Evolutionary conservation across 2,888 invertebrate genomes (phyloP), one percentile per base, ranked within the genome.

Genomic region (Hedychridium roseum): DNA sequence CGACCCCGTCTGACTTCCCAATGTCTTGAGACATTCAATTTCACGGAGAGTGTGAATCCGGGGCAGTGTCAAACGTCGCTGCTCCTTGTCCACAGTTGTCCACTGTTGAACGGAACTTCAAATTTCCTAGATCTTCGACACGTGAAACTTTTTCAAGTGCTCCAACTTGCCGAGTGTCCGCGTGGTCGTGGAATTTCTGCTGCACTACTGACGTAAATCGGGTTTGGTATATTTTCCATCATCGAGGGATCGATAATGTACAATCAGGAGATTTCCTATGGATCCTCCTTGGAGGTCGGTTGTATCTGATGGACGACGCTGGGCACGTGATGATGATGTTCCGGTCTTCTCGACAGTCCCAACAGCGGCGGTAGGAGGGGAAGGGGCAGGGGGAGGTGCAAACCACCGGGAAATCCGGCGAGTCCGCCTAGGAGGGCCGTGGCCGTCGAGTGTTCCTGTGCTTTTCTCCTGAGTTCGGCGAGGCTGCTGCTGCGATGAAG

Each of bases 381-480:
- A 47, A 82, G 81, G 26, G 81, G 73, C 30, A 82, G 79, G 4
- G 68, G 62, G 40, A 77, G 57, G 1, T 74, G 76, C 16, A 78
- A 58, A n/a, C 76, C 79, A 3, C 74, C 74, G 9, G 76, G 70
- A 54, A 75, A 73, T 1, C 70, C 67, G 5, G 76, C 73, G 9
- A 76, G 54, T 2, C 73, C 78, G 2, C 78, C 78, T 14, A 75
- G 60, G 18, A 76, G 60, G 1, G 77, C 75, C 42, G 75, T 73
- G 34, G 95, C 94, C 1, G 96, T 95, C 1, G 94, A 92, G 79
- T 97, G 96, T 74, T 97, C 96, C 79, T 96, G 93, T 1, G 96
- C 96, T 76, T 95, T 94, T 42, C 96, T 86, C 4, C 96, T 84
- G 31, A 97, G 82, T 69, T 96, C 96, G 0, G 95, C 95, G 14